Evolutionary conservation across 53 echinoderm and acorn worm species (phyloP), one percentile per base, ranked within the genome.

Genomic region (Holothuria scabra): DNA sequence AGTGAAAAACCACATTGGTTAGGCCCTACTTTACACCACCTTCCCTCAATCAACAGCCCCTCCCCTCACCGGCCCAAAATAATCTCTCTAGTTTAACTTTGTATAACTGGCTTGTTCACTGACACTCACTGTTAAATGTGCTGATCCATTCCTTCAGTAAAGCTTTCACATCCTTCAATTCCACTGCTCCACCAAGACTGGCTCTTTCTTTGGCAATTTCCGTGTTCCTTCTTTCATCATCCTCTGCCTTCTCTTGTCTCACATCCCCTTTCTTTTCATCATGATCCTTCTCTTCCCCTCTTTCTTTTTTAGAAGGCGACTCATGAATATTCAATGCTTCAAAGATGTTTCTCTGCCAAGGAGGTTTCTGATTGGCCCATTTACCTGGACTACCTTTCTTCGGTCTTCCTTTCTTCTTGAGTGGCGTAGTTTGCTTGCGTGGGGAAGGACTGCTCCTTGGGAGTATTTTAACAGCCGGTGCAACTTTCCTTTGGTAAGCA

Each of bases 91-190:
- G n/a, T n/a, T 48, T 0, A 32, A 8, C 35, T 12, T 11, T 20
- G 7, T 19, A 33, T 35, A 12, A 68, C n/a, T 32, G 6, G 26
- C 4, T 22, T 9, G n/a, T 46, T 31, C 31, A 57, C 80, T 84
- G 37, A 95, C 31, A 57, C 80, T 84, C 55, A 95, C 95, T 88
- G 66, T 88, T 81, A 5, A 90, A 88, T 5, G 92, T 83, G 24
- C 80, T 69, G 0, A 89, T 97, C 97, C 97, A 97, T 37, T 97
- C 97, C 32, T 68, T 89, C 5, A 97, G 76, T 41, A 97, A 70
- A 31, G 87, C 83, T 48, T 97, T 97, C 18, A 97, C 94, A 83
- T 94, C 94, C 85, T 68, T 55, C 21, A 97, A 63, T 35, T 83
- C 57, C 44, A 94, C 92, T 29, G 94, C 94, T 41, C 97, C 97